Evolutionary conservation across 1,140 invertebrate species (phyloP).

Genomic region (Telenomus remus): DNA sequence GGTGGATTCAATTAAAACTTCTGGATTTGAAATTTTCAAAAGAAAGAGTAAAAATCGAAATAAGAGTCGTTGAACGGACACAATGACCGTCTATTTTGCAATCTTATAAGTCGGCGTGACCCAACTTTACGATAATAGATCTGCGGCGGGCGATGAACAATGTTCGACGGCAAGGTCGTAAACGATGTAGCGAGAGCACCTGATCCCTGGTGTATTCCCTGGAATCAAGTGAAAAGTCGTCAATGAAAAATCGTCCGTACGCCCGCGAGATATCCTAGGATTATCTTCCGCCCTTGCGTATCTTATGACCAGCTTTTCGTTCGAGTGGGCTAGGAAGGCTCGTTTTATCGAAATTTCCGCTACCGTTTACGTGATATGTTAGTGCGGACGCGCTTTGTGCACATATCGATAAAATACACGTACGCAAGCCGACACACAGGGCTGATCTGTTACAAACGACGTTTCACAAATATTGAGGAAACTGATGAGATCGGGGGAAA

Average conservation of each 20-base stretch:
- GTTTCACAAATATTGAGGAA: slow-evolving; percentile 44
- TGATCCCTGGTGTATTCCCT: slow-evolving; percentile 50
- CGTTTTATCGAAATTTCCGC: slow-evolving; percentile 52
- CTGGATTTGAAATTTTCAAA: too few relatives aligned
- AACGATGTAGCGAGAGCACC: slow-evolving; percentile 53
- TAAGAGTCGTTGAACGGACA: slow-evolving; percentile 3
- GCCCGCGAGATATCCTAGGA: slow-evolving; percentile 47
- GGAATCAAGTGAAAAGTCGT: slow-evolving; percentile 58
- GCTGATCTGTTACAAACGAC: slow-evolving; percentile 41
- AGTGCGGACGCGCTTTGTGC: slow-evolving; percentile 39
- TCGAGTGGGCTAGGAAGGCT: slow-evolving; percentile 26
- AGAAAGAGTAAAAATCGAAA: not conserved
- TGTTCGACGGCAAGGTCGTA: slow-evolving; percentile 38
- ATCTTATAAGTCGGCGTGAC: slow-evolving; percentile 48
- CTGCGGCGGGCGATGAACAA: slow-evolving; percentile 50
- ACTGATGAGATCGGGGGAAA: slow-evolving; percentile 38
- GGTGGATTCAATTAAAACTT: too few relatives aligned
- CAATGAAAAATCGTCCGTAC: slow-evolving; percentile 56
- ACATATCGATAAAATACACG: slow-evolving; percentile 38
- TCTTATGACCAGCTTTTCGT: slow-evolving; percentile 36
- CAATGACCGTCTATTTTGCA: slow-evolving; percentile 39
- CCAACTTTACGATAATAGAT: slow-evolving; percentile 55
- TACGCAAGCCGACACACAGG: slow-evolving; percentile 19
- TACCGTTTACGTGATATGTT: slow-evolving; percentile 48
- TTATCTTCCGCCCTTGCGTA: slow-evolving; percentile 49